Base-by-base conservation (phyloP, 2,113 vertebrate species). In the Neotoma lepida region DNA sequence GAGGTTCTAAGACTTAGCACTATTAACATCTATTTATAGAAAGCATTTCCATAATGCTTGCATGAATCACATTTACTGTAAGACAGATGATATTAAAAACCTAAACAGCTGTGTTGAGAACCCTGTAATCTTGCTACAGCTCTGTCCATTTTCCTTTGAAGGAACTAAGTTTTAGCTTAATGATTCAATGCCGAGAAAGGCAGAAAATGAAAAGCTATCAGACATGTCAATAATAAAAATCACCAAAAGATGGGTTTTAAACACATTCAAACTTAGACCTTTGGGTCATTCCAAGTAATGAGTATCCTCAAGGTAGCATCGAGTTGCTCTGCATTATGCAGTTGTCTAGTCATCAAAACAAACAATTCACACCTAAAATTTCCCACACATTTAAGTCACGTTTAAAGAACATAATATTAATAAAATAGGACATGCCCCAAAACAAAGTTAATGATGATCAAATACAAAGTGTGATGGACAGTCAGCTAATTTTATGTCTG, bases 11-110 rank as follows among this genome's bases (percentile, higher is more conserved):
- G 93, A 93, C 94, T 92, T 64, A 94, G 44, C 39, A 66, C 86
- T 92, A 77, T 93, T 97, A 94, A 94, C 86, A 94, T 97, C 94
- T 97, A 96, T 97, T 97, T 97, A 96, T 96, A 97, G 96, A 54
- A 54, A 87, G 90, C 90, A 87, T 95, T 97, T 96, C 96, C 78
- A 95, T 80, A 71, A 71, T 22, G 68, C 68, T 71, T 71, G 96
- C 90, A 94, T 92, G 86, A 97, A 97, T 97, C 97, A 97, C 90
- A 94, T 96, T 96, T 96, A 96, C 96, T 93, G 92, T 90, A 81
- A 90, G 90, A 91, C 92, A 93, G 94, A 96, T 96, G 95, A 92
- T 90, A 96, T 80, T 89, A 88, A 88, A 88, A 86, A 88, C 90
- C 92, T 77, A 93, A 90, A 35, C 24, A 82, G 64, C 71, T 96